phyloP scores from a whole-genome alignment of 2,113 vertebrate species.

The Caretta caretta region DNA sequence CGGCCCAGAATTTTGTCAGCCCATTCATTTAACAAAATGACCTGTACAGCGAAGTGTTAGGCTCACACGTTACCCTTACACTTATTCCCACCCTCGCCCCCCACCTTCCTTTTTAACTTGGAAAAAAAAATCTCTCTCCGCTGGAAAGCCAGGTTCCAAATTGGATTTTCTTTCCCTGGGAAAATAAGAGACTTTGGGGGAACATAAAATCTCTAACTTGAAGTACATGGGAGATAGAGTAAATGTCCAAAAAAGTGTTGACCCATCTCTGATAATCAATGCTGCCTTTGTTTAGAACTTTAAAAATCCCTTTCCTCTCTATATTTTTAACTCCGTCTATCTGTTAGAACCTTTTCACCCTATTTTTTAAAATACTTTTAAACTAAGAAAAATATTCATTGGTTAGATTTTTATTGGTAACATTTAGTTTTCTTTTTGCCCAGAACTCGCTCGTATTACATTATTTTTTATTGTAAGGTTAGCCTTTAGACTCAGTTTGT shows the following conservation, averaged over 20 bases:
- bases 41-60: not conserved
- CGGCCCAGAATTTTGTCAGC: not conserved
- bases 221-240: not conserved
- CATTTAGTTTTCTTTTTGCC: not conserved
- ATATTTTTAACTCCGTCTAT: not conserved
- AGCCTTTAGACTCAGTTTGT: slow-evolving; percentile 32
- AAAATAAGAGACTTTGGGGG: not conserved
- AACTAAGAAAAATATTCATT: not conserved
- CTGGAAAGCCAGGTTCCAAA: not conserved
- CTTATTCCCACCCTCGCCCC: not conserved
- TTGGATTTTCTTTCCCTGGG: not conserved
- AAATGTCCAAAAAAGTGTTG: not conserved
- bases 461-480: slow-evolving; percentile 45
- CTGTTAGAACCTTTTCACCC: not conserved
- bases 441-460: not conserved
- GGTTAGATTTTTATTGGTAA: not conserved
- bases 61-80: not conserved
- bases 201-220: not conserved
- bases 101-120: not conserved
- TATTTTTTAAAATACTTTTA: not conserved
- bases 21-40: not conserved
- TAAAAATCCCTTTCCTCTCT: not conserved
- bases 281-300: slow-evolving; percentile 2
- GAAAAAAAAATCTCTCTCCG: not conserved
- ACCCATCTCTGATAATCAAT: not conserved